These are phyloP conservation scores for Stegastes partitus DNA, from an alignment of 2,113 vertebrate genomes.

Conservation along the genomic window DNA sequence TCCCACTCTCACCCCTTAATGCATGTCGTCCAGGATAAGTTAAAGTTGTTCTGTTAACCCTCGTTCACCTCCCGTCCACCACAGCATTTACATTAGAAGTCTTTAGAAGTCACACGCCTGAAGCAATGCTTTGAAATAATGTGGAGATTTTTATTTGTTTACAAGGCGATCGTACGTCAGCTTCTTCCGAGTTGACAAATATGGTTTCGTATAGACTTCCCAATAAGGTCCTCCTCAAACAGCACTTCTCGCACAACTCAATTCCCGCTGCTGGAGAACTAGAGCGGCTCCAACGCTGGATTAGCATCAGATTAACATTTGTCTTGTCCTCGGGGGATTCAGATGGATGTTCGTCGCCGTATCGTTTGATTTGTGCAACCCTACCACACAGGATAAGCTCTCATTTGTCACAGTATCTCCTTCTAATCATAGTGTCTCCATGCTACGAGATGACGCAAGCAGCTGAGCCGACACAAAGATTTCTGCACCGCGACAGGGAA, in stretches of 20 bases:
- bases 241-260: conserved; percentile 40
- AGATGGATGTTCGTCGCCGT: conserved; percentile 37
- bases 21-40: conserved; percentile 46
- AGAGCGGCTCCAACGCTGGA: conserved; percentile 48
- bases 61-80: neutral
- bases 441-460: conserved; percentile 41
- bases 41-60: neutral
- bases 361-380: conserved; percentile 52
- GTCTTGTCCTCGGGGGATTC: conserved; percentile 43
- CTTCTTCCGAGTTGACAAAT: conserved; percentile 42
- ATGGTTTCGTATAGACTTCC: conserved; percentile 51
- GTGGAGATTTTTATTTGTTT: conserved; percentile 42
- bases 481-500: conserved; percentile 20
- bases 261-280: conserved; percentile 43
- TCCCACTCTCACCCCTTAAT: conserved; percentile 37
- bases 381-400: conserved; percentile 20
- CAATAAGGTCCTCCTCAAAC: conserved; percentile 25
- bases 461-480: conserved; percentile 22
- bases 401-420: conserved; percentile 53
- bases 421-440: conserved; percentile 19
- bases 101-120: conserved; percentile 20
- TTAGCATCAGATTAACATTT: conserved; percentile 61
- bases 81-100: conserved; percentile 4
- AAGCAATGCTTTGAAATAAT: conserved; percentile 40
- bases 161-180: conserved; percentile 41